Base-by-base conservation (phyloP, 1,140 invertebrate species). In the Dendrolimus kikuchii region DNA sequence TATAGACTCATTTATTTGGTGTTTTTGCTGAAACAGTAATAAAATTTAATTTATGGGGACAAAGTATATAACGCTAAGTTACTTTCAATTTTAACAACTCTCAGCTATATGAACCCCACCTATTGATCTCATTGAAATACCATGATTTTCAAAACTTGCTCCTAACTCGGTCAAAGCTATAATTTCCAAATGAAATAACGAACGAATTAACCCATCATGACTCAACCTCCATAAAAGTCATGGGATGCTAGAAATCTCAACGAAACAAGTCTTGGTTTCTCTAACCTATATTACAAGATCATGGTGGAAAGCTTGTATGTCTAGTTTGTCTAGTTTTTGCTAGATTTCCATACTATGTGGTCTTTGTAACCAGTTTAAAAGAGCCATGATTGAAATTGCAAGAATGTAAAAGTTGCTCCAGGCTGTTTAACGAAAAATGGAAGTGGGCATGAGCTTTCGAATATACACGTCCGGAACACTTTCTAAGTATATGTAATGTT, bases 401-500 rank as follows among this genome's bases (percentile, higher is more conserved):
- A 58, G 53, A 76, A 76, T 77, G 38, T 38, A 78, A 81, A 81
- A 81, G 76, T 79, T 46, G 77, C 79, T 82, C 74, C 71, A 74
- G 76, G 74, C 71, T 57, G 60, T 50, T 70, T 63, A 66, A 74
- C 72, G 63, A 74, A 80, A 80, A 78, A 77, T 78, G 74, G 73
- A 79, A 74, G 76, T 79, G 68, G 73, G 78, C 68, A 67, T 46
- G 61, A 82, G 82, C 82, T 86, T 86, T 83, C 79, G 65, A 81
- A 79, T 72, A 62, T 56, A 68, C 51, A 68, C 74, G 71, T 71
- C 71, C 59, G 71, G 79, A 76, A 71, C 70, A 77, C 80, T 86
- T 86, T 86, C 82, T 85, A 86, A 74, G 75, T 75, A 66, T 74
- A 79, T 61, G 67, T 71, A 72, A 81, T 83, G 83, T 85, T 80